Percentiles rank a stretch among this genome's conserved stretches.
Evolutionary conservation across 2,888 invertebrate genomes (phyloP).

Genomic region (Perizoma affinitatum): DNA sequence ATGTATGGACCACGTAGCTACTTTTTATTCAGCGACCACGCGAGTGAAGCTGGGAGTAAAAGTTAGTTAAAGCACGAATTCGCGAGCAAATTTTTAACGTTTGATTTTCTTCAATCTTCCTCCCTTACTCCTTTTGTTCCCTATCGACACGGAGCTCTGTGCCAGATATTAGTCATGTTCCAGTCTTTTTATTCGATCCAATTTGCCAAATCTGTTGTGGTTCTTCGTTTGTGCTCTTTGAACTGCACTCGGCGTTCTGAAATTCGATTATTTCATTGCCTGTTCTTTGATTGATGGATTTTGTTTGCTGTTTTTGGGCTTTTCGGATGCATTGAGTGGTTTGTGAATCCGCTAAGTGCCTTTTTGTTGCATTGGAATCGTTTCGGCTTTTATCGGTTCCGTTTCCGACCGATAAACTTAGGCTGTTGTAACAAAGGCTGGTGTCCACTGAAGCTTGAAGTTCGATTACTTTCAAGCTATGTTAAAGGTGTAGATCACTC

Average conservation of each 20-base stretch:
- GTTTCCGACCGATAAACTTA: constrained; percentile 17
- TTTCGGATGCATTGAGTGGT: constrained; percentile 59
- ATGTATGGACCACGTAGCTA: no score
- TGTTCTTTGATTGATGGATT: constrained; percentile 81
- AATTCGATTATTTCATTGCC: constrained; percentile 79
- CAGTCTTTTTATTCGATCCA: constrained; percentile 51
- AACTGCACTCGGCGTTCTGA: constrained; percentile 74
- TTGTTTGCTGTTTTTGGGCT: constrained; percentile 60
- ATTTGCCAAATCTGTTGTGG: constrained; percentile 73
- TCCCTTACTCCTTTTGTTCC: constrained; percentile 64
- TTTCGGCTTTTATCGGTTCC: constrained; percentile 26
- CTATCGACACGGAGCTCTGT: constrained; percentile 76
- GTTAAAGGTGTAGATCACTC: no score
- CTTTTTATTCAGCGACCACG: no score
- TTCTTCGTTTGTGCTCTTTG: constrained; percentile 77
- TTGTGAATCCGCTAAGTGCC: constrained; percentile 67
- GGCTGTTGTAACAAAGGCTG: background rate
- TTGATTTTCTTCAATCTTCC: constrained; percentile 61
- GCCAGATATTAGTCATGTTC: constrained; percentile 76
- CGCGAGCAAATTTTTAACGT: constrained; percentile 43
- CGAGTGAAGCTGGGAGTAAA: no score
- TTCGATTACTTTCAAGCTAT: constrained; percentile 7
- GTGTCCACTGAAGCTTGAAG: constrained; percentile 10
- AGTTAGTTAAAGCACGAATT: background rate
- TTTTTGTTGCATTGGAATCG: constrained; percentile 47